Evolutionary conservation across 2,113 vertebrate genomes (phyloP).

Genomic region (Zosterops borbonicus): DNA sequence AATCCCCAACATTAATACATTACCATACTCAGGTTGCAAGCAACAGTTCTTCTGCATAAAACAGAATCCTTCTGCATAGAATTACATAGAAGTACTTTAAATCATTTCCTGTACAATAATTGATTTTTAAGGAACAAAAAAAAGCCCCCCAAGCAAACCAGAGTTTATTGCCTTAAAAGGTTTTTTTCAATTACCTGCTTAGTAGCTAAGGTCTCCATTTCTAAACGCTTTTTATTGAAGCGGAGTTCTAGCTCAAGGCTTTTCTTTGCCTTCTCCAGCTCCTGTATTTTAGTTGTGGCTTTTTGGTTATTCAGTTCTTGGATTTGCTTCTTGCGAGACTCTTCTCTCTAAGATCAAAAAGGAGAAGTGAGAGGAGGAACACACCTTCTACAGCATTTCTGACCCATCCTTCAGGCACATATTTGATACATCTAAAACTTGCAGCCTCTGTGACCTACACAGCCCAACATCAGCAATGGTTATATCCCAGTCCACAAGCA

Average conservation of each 20-base stretch:
- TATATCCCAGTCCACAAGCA: background rate
- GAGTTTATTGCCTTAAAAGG: background rate
- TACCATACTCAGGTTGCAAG: background rate
- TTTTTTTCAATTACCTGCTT: conserved; percentile 73
- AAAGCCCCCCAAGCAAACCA: background rate
- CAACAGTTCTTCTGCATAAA: background rate
- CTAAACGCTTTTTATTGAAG: conserved; percentile 82
- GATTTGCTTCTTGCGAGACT: conserved; percentile 77
- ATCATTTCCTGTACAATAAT: background rate
- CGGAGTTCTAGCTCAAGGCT: conserved; percentile 84
- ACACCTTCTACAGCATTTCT: background rate
- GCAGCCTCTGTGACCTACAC: background rate
- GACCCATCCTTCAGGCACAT: background rate
- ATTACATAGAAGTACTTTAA: background rate
- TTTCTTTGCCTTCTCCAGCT: conserved; percentile 83
- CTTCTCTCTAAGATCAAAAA: conserved; percentile 78
- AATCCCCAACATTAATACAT: background rate
- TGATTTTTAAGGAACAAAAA: background rate
- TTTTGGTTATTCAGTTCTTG: conserved; percentile 81
- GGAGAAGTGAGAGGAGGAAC: background rate
- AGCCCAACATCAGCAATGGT: background rate
- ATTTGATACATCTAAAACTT: background rate
- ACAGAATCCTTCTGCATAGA: background rate
- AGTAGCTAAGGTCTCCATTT: conserved; percentile 87
- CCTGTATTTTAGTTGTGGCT: conserved; percentile 82